phyloP scores from a whole-genome alignment of 1,140 invertebrate species.

The Neodiprion lecontei region DNA sequence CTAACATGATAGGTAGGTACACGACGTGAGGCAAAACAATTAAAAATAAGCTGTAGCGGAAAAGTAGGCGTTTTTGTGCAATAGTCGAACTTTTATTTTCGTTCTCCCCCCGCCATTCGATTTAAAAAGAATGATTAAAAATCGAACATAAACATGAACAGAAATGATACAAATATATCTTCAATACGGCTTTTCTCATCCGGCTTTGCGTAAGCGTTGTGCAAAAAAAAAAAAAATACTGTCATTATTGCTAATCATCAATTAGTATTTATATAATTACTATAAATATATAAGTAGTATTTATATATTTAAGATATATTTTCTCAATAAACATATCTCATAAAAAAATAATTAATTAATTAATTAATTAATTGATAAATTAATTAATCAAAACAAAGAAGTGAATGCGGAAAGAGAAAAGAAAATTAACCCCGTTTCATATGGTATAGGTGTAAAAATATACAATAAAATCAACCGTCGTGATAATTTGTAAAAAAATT shows the following conservation, averaged over 20 bases:
- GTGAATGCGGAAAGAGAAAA: not conserved
- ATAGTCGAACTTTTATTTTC: not conserved
- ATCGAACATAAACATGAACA: not conserved
- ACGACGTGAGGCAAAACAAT: not conserved
- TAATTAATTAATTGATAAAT: slow-evolving; percentile 38
- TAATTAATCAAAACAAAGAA: not conserved
- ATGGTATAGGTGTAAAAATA: slow-evolving; percentile 16
- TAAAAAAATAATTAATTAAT: slow-evolving; percentile 37
- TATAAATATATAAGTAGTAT: slow-evolving; percentile 22
- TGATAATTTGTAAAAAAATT: not conserved
- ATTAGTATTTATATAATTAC: slow-evolving; percentile 41
- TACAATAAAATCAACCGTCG: not conserved
- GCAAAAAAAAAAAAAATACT: not conserved
- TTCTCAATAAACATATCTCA: slow-evolving; percentile 58
- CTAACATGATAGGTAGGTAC: not conserved
- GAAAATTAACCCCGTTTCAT: slow-evolving; percentile 46
- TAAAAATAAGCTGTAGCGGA: not conserved
- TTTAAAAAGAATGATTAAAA: no score
- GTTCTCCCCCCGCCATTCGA: not conserved
- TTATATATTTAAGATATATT: slow-evolving; percentile 48
- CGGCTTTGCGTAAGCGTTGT: slow-evolving; percentile 32
- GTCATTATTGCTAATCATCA: slow-evolving; percentile 33
- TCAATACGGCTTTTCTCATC: slow-evolving; percentile 33
- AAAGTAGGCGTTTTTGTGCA: no score
- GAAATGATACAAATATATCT: slow-evolving; percentile 14